A percentile compares a stretch with the other conserved stretches of the same genome.
Evolutionary conservation across 2,888 invertebrate genomes (phyloP).

Genomic region (Erannis defoliaria): DNA sequence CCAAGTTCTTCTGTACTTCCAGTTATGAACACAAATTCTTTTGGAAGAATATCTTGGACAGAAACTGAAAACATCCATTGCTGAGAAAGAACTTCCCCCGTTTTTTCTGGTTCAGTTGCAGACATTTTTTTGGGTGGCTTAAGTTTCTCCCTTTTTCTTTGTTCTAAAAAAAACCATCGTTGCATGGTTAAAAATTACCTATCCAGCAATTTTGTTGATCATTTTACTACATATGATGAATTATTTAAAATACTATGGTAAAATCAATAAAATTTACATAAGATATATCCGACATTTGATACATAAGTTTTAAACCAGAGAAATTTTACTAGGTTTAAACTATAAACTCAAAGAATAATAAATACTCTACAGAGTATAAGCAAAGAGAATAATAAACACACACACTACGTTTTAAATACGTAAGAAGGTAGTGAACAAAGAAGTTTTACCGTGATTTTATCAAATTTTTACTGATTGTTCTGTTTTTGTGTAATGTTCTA

Average conservation of each 20-base stretch:
- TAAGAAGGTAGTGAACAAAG: background rate
- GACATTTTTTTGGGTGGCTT: conserved; percentile 69
- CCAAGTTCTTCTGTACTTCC: conserved; percentile 90
- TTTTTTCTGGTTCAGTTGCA: conserved; percentile 51
- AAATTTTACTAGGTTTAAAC: too few relatives aligned
- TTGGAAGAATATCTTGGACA: conserved; percentile 82
- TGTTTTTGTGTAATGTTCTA: too few relatives aligned
- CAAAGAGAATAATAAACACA: too few relatives aligned
- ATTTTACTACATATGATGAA: too few relatives aligned
- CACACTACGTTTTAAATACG: too few relatives aligned
- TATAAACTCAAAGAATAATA: too few relatives aligned
- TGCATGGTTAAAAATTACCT: conserved; percentile 75
- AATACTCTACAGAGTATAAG: too few relatives aligned
- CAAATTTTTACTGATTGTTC: background rate
- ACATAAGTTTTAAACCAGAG: too few relatives aligned
- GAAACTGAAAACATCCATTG: conserved; percentile 79
- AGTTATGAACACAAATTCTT: conserved; percentile 90
- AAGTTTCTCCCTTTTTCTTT: conserved; percentile 69
- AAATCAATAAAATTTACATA: too few relatives aligned
- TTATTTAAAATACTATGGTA: too few relatives aligned
- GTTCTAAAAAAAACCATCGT: conserved; percentile 89
- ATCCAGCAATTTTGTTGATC: background rate
- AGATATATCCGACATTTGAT: too few relatives aligned
- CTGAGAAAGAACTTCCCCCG: conserved; percentile 61
- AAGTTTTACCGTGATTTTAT: conserved; percentile 3